Evolutionary conservation across 2,797 vertebrate species (phyloP), one percentile per base, ranked within the genome.

Genomic region (Alosa sapidissima): DNA sequence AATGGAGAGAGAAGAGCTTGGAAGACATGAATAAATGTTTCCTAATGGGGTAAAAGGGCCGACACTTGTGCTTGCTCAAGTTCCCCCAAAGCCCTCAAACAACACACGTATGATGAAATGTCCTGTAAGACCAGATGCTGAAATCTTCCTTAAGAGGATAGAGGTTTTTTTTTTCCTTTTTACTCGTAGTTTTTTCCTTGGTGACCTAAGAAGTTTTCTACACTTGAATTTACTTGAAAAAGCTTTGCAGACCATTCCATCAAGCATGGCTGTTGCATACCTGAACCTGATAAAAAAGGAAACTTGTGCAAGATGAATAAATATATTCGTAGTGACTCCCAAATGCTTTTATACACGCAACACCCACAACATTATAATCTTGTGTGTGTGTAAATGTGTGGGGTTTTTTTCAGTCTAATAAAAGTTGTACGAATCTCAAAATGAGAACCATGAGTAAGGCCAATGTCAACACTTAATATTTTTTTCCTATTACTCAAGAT

Each of bases 31-130:
- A 87, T 86, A 85, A 87, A 88, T 81, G 3, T 86, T 87, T 88
- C 82, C 82, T 84, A 84, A 82, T 68, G 82, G 55, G 86, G 85
- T 75, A 45, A 83, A 90, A 86, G 48, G 48, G 58, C 83, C 81
- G 78, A 83, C 83, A 85, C 83, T 86, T 52, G 87, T 87, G 86
- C 85, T 84, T 83, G 82, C 87, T 88, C 85, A 87, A 87, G 55
- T 47, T 45, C 81, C 72, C 78, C 75, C 3, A 78, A 81, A 82
- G 75, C 84, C 72, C 55, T 85, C 58, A 75, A 87, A 87, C 84
- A 81, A 84, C 84, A 72, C 82, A 11, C 58, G 19, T 65, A 91
- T 94, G 92, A 95, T 92, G 94, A 93, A 94, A 95, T 86, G 85
- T 90, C 78, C 85, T 90, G 94, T 90, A 94, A 96, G 88, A 81